phyloP scores from a whole-genome alignment of 2,888 invertebrate genomes.

The Drosophila kambysellisi region DNA sequence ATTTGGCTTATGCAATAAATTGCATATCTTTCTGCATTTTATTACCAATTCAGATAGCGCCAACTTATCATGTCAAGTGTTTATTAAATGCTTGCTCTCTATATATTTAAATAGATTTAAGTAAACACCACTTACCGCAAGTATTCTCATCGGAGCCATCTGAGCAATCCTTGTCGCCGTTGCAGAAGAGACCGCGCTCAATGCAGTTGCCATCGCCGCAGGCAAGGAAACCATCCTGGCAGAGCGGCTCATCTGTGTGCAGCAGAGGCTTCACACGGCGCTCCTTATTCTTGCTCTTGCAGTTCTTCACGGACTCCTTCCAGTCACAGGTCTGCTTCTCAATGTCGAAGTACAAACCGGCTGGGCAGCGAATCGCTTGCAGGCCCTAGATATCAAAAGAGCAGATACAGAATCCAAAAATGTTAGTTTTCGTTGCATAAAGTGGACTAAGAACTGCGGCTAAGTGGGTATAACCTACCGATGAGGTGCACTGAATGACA shows the following conservation, averaged over 20 bases:
- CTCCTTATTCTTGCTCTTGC: slow-evolving; percentile 95
- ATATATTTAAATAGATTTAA: background rate
- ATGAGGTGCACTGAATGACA: slow-evolving; percentile 97
- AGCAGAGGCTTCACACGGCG: slow-evolving; percentile 94
- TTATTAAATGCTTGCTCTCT: background rate
- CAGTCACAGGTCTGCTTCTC: slow-evolving; percentile 98
- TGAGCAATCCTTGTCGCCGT: slow-evolving; percentile 94
- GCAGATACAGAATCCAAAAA: background rate
- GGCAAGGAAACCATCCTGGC: slow-evolving; percentile 93
- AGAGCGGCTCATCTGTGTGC: slow-evolving; percentile 95
- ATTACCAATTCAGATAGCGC: background rate
- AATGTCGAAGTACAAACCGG: slow-evolving; percentile 96
- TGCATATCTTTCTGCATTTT: background rate
- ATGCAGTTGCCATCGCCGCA: slow-evolving; percentile 95
- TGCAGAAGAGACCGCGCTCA: slow-evolving; percentile 96
- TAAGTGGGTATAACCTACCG: slow-evolving; percentile 87
- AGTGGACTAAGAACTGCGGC: background rate
- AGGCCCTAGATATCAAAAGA: slow-evolving; percentile 88
- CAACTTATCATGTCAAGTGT: background rate
- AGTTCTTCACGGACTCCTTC: slow-evolving; percentile 97
- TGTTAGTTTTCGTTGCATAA: background rate
- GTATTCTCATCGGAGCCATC: slow-evolving; percentile 96
- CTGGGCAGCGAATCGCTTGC: slow-evolving; percentile 96
- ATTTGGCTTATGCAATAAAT: background rate
- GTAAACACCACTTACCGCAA: slow-evolving; percentile 89